Percentiles rank a stretch among this genome's conserved stretches.
These are phyloP conservation scores for Pluvialis apricaria DNA, from an alignment of 2,113 vertebrate species.

Conservation along the genomic window DNA sequence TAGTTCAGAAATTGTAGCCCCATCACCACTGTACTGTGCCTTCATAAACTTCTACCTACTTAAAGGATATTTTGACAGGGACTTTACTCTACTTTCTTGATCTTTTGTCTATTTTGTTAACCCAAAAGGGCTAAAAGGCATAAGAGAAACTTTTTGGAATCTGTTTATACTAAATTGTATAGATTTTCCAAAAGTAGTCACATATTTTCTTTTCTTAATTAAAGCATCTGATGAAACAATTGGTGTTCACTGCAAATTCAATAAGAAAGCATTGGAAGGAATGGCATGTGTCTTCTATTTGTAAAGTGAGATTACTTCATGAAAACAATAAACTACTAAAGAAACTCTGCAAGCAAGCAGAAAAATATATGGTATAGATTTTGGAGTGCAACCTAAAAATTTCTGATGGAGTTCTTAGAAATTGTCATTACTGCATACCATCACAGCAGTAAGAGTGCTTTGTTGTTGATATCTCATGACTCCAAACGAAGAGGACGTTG, in stretches of 20 bases:
- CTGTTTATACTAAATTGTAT: neutral
- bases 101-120: neutral
- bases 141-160: neutral
- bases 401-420: neutral
- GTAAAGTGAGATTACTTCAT: neutral
- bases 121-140: neutral
- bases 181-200: neutral
- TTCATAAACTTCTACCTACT: neutral
- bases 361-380: neutral
- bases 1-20: neutral
- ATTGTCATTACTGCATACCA: neutral
- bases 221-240: neutral
- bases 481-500: neutral
- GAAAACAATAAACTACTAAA: neutral
- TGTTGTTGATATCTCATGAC: rapidly evolving
- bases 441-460: neutral
- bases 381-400: neutral
- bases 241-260: neutral
- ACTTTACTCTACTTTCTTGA: neutral
- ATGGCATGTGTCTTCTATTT: neutral
- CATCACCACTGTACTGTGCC: neutral
- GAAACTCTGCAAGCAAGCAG: neutral
- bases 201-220: neutral
- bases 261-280: neutral
- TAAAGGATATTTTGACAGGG: neutral